Base-by-base conservation (phyloP, 2,888 invertebrate genomes). In the Podabrus alpinus region DNA sequence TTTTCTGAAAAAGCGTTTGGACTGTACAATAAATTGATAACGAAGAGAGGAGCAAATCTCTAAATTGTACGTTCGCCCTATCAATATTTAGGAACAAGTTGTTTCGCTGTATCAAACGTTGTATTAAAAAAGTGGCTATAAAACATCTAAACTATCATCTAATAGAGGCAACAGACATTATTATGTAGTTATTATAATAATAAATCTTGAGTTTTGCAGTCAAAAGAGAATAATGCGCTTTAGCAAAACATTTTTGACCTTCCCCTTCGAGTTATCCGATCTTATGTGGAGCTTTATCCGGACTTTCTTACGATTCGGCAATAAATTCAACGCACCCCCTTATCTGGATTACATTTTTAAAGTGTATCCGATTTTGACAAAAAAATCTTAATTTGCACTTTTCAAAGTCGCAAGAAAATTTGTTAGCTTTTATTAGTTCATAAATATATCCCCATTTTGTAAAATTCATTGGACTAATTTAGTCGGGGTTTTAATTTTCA, bases 401-500 rank as follows among this genome's bases (percentile, higher is more conserved):
- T 68, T 59, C 16, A 29, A 24, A 25, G 19, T 13, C 13, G n/a
- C n/a, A 15, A 9, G 16, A 67, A 67, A 67, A 61, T 61, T 69
- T 61, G 68, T 61, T 25, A 5, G 45, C 69, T 61, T 71, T 72
- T 72, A 67, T 73, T 70, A 71, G 17, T 71, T 78, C 73, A 77
- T 78, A 76, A 79, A 77, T 79, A 76, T 75, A 78, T 74, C 76
- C 45, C 73, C 77, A 75, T 77, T 72, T 76, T 76, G 79, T 59
- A 62, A 76, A 79, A 85, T 85, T 85, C 85, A 85, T 84, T 78
- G 84, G 80, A 74, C 82, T 81, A 84, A 83, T 85, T 84, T 82
- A 80, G 82, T 80, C 78, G 82, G 83, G 84, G 85, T 85, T 86
- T 86, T 86, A 86, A 86, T 86, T 86, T 86, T 86, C 84, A 85